Percentiles rank a stretch among this genome's conserved stretches.
These are phyloP conservation scores for Tetramorium alpestre DNA, from an alignment of 1,140 invertebrate species.

Conservation along the genomic window DNA sequence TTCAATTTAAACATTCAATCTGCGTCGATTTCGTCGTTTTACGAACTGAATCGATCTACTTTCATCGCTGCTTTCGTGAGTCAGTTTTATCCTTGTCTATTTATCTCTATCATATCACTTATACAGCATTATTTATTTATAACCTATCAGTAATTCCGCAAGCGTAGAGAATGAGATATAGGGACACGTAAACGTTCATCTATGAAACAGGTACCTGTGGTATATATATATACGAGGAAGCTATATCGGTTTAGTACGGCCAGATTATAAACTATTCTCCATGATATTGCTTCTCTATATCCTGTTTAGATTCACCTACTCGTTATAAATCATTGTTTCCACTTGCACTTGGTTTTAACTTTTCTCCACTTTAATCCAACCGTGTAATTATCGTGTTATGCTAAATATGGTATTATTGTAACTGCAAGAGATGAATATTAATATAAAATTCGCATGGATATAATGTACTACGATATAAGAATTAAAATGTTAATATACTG, in stretches of 20 bases:
- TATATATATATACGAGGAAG: neutral
- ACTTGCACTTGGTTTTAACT: neutral
- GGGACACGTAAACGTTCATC: constrained; percentile 32
- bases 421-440: neutral
- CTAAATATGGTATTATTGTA: neutral
- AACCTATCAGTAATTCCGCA: constrained; percentile 32
- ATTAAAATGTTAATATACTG: neutral
- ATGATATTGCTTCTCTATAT: constrained; percentile 33
- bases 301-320: constrained; percentile 24
- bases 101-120: constrained; percentile 32
- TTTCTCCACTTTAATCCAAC: neutral
- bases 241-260: constrained; percentile 42
- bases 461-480: neutral
- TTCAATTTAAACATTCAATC: neutral
- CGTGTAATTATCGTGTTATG: neutral
- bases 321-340: constrained; percentile 27
- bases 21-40: neutral
- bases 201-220: constrained; percentile 6
- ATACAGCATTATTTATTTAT: constrained; percentile 41
- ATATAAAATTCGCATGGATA: neutral
- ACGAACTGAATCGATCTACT: neutral
- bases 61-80: neutral
- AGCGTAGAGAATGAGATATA: constrained; percentile 20
- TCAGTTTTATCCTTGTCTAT: neutral
- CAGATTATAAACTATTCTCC: constrained; percentile 37